Conservation (phyloP, 2,797 vertebrate species). For the Chaenodraco wilsoni region DNA sequence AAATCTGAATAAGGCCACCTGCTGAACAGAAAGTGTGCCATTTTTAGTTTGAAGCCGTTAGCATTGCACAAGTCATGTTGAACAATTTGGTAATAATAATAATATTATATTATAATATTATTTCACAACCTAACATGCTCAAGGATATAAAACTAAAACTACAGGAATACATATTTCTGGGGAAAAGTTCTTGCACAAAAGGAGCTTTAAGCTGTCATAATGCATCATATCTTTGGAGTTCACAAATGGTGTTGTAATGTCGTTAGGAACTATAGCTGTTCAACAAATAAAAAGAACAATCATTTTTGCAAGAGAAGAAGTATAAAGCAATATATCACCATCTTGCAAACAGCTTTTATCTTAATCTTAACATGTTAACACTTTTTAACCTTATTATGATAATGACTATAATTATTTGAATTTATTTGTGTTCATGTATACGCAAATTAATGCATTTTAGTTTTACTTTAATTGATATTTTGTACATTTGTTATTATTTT, state of each 20-base stretch:
- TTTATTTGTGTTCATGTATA: too few species aligned
- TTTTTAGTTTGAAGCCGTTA: neutral
- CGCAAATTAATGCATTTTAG: too few species aligned
- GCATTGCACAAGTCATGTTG: neutral
- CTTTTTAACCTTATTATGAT: too few species aligned
- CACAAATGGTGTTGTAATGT: neutral
- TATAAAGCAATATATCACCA: too few species aligned
- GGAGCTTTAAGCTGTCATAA: neutral
- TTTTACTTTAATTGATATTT: too few species aligned
- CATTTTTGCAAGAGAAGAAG: neutral
- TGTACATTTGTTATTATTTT: too few species aligned
- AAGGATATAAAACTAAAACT: neutral
- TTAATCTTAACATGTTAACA: too few species aligned
- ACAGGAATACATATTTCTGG: neutral
- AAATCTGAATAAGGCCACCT: slow-evolving; percentile 12
- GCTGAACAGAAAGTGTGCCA: slow-evolving; percentile 8
- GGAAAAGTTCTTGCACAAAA: neutral
- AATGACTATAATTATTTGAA: too few species aligned
- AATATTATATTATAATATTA: neutral
- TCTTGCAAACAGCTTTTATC: too few species aligned
- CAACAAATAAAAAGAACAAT: neutral
- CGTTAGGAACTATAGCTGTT: neutral
- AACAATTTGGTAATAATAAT: neutral
- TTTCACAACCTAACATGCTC: neutral
- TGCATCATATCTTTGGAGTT: neutral